Evolutionary conservation across 2,888 invertebrate genomes (phyloP), one percentile per base, ranked within the genome.

Genomic region (Sicus ferrugineus): DNA sequence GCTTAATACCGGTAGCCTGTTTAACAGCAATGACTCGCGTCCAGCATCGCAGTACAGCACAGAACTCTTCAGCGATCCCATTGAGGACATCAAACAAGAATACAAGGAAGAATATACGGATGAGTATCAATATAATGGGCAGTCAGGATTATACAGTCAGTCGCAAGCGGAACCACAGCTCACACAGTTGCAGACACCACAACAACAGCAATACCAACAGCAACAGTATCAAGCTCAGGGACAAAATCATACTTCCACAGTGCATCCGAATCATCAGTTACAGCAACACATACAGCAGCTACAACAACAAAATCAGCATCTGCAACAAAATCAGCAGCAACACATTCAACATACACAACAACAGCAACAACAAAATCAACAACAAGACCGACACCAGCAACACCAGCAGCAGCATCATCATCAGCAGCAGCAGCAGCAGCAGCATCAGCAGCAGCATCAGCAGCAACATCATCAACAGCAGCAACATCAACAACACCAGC

Each of bases 51-150:
- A 73, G 69, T 82, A 79, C 70, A 80, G 74, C 70, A 79, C 77
- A 3, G 81, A 81, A 70, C 70, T 81, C 38, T 81, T 83, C 66
- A 78, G 76, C 50, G 81, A 81, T 74, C 79, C 76, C 56, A 80
- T 77, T 31, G 81, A 80, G 16, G 77, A 79, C 23, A 74, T 79
- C 26, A 79, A 79, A 58, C 78, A 70, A 38, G 70, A 71, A 6
- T 70, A 56, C 23, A 28, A 26, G 1, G 65, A 48, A 31, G 78
- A 81, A n/a, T 78, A 72, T 42, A 67, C 72, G 23, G n/a, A n/a
- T n/a, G n/a, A n/a, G n/a, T n/a, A n/a, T n/a, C n/a, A n/a, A n/a
- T n/a, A n/a, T n/a, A n/a, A 59, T 58, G 67, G 46, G 7, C 30
- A 67, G 1, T 16, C 31, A n/a, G 38, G 7, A 26, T 9, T 46